Conservation (phyloP, 2,113 vertebrate genomes). For the Antigone vipio region DNA sequence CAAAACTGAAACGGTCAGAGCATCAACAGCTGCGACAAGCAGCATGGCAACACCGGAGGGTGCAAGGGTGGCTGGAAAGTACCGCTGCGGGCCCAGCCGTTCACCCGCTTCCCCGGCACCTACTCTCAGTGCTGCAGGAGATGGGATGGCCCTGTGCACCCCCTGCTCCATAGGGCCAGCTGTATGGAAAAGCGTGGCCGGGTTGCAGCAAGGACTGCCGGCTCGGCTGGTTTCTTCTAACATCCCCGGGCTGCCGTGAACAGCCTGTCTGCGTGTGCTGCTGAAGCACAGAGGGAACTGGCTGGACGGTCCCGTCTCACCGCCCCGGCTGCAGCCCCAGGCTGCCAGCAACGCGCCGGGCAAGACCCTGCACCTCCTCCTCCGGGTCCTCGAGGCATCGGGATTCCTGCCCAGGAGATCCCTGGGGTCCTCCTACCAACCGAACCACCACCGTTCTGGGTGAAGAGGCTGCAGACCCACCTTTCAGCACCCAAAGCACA, state of each 20-base stretch:
- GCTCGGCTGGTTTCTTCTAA: background rate
- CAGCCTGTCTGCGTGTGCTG: background rate
- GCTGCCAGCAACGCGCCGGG: accelerated
- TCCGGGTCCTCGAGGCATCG: background rate
- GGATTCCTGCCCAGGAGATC: background rate
- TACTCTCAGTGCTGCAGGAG: accelerated
- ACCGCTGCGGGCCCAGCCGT: background rate
- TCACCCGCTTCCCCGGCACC: background rate
- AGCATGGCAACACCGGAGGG: background rate
- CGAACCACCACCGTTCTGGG: accelerated
- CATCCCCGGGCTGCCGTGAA: accelerated
- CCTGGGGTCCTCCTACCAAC: background rate
- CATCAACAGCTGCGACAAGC: background rate
- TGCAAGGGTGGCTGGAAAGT: background rate
- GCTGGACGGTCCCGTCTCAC: accelerated
- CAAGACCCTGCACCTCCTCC: conserved; percentile 42
- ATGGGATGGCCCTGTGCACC: accelerated
- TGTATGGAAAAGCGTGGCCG: accelerated
- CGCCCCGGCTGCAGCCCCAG: background rate
- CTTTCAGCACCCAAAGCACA: background rate
- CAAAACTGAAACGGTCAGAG: background rate
- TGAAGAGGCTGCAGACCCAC: background rate
- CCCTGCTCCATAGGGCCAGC: background rate
- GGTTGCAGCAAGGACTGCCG: background rate
- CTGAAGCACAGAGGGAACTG: background rate